Evolutionary conservation across 2,797 vertebrate genomes (phyloP).

Genomic region (Melanotaenia nigrans): DNA sequence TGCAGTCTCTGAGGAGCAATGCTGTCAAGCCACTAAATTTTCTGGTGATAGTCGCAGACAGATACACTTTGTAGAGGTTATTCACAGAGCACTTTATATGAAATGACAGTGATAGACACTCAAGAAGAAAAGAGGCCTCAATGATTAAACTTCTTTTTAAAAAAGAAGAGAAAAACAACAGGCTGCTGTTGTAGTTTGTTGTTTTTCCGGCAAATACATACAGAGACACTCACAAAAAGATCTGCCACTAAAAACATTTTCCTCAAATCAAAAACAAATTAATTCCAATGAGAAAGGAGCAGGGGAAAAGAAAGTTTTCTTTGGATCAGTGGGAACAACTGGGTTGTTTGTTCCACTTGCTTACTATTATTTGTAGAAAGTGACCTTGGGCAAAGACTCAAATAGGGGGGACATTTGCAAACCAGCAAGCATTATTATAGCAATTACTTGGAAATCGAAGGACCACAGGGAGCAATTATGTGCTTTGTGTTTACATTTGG

Average conservation of each 20-base stretch:
- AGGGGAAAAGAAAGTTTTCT: conserved; percentile 30
- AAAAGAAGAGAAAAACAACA: conserved; percentile 31
- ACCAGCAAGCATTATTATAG: conserved; percentile 66
- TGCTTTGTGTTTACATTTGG: conserved; percentile 70
- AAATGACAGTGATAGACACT: conserved; percentile 31
- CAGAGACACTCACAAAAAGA: conserved; percentile 6
- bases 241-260: conserved; percentile 7
- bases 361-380: conserved; percentile 52
- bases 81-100: conserved; percentile 13
- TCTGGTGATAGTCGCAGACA: conserved; percentile 29
- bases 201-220: conserved; percentile 22
- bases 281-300: conserved; percentile 14
- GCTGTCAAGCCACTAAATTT: conserved; percentile 47
- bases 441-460: conserved; percentile 76
- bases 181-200: conserved; percentile 19
- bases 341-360: conserved; percentile 53
- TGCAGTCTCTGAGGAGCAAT: conserved; percentile 67
- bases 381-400: conserved; percentile 69
- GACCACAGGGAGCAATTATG: conserved; percentile 77
- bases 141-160: conserved; percentile 9
- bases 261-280: conserved; percentile 18
- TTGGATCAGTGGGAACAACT: conserved; percentile 22
- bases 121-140: conserved; percentile 30
- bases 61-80: conserved; percentile 2
- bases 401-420: conserved; percentile 62